Evolutionary conservation across 2,113 vertebrate genomes (phyloP).

Genomic region (Phylloscopus trochilus): DNA sequence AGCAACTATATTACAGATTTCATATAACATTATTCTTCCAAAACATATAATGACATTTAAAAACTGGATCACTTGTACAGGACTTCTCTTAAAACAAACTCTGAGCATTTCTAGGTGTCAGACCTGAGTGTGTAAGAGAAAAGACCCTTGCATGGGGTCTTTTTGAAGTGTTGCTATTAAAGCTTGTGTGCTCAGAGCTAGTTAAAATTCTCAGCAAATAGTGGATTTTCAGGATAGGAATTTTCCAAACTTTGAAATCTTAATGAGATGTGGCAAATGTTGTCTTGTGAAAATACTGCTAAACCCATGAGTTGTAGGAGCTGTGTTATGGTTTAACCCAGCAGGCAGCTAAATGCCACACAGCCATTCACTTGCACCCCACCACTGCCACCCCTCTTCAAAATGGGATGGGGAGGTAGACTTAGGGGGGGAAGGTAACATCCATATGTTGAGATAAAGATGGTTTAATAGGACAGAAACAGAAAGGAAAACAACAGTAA

Average conservation of each 20-base stretch:
- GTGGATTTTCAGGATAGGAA: background rate
- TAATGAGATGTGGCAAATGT: background rate
- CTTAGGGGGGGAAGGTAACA: too few relatives aligned
- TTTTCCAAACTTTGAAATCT: background rate
- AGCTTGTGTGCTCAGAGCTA: background rate
- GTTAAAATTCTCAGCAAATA: background rate
- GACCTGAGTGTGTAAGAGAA: background rate
- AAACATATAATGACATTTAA: background rate
- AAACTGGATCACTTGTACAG: background rate
- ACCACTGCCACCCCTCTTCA: background rate
- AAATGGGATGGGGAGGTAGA: background rate
- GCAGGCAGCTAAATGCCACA: background rate
- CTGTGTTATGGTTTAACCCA: background rate
- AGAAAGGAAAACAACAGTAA: background rate
- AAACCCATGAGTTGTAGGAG: background rate
- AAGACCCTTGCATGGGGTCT: background rate
- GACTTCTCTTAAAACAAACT: background rate
- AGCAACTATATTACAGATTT: background rate
- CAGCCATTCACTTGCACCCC: background rate
- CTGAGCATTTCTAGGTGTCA: background rate
- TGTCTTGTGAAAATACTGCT: background rate
- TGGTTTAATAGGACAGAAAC: background rate
- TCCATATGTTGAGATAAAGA: background rate
- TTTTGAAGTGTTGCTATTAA: background rate
- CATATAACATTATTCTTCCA: background rate